phyloP scores from a whole-genome alignment of 2,888 invertebrate genomes.

The Epinotia bilunana region DNA sequence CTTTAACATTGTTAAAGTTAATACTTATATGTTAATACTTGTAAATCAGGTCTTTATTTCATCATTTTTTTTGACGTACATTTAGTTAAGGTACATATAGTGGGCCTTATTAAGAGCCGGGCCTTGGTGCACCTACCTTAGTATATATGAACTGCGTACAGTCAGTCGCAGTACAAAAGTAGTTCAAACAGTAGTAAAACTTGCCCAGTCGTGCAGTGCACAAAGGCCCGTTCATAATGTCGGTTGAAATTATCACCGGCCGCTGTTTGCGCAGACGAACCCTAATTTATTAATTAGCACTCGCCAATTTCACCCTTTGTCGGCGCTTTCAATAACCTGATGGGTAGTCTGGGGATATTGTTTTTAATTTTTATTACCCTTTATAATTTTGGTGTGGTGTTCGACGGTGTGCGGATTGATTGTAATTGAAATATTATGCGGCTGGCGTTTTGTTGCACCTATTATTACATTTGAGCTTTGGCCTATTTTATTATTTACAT shows the following conservation, averaged over 20 bases:
- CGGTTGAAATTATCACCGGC: conserved; percentile 47
- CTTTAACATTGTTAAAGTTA: too few relatives aligned
- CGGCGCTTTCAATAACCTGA: conserved; percentile 53
- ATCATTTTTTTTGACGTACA: too few relatives aligned
- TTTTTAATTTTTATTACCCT: conserved; percentile 44
- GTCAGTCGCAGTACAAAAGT: not conserved
- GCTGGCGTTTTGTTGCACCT: not conserved
- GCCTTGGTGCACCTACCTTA: too few relatives aligned
- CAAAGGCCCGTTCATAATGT: conserved; percentile 19
- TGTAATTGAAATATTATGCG: conserved; percentile 32
- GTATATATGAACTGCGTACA: too few relatives aligned
- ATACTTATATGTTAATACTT: too few relatives aligned
- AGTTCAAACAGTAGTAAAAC: not conserved
- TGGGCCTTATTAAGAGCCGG: too few relatives aligned
- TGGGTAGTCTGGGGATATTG: conserved; percentile 41
- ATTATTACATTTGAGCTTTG: not conserved
- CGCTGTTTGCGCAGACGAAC: conserved; percentile 67
- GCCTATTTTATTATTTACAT: too few relatives aligned
- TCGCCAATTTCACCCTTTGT: conserved; percentile 65
- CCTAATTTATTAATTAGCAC: conserved; percentile 71
- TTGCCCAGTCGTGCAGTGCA: not conserved
- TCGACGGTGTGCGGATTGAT: conserved; percentile 26
- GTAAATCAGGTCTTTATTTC: too few relatives aligned
- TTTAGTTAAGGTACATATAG: too few relatives aligned
- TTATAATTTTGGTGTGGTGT: conserved; percentile 34